Base-by-base conservation (phyloP, 92 coral and sea anemone genomes). In the Paragorgia papillata region DNA sequence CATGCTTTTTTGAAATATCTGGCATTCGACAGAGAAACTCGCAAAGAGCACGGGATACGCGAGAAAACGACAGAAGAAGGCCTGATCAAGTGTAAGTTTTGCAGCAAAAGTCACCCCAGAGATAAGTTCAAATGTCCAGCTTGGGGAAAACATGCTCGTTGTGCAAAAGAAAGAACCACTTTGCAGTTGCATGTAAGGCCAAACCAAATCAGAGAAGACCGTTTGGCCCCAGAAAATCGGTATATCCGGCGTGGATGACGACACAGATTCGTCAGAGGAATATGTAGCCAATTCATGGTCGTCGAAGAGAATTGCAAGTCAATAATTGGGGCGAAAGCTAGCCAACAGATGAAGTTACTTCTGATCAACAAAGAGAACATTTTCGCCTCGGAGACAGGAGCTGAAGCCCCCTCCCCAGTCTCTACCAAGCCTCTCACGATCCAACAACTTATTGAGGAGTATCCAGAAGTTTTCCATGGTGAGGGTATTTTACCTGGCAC, bases 311-410 rank as follows among this genome's bases (percentile, higher is more conserved):
- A 73, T 39, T 31, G 79, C 31, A 73, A 32, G 53, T 57, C 68
- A 18, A 24, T 34, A 13, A 7, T 74, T 8, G 68, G 68, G 0
- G 80, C 56, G 20, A 74, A 25, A 58, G 80, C 67, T 18, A 74
- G 80, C 44, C 80, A 21, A 3, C 86, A 81, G 48, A 76, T 81
- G 80, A 37, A 81, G 24, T 78, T 81, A 63, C 24, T 86, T 30
- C 69, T 66, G 12, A 73, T 75, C 26, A 68, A 60, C 59, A 60
- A 22, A 46, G 41, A 81, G 84, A 81, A 86, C 84, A 86, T 86
- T 53, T 13, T 69, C 26, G 56, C 83, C 4, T 40, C 14, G 9
- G 20, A 40, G 17, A 0, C 74, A 20, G 1, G 4, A 66, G 1
- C 1, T 22, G 57, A 21, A 1, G 17, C 57, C 21, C 0, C 19